These are phyloP conservation scores for Eucera pruinosa DNA, from an alignment of 2,888 invertebrate species.

Conservation along the genomic window DNA sequence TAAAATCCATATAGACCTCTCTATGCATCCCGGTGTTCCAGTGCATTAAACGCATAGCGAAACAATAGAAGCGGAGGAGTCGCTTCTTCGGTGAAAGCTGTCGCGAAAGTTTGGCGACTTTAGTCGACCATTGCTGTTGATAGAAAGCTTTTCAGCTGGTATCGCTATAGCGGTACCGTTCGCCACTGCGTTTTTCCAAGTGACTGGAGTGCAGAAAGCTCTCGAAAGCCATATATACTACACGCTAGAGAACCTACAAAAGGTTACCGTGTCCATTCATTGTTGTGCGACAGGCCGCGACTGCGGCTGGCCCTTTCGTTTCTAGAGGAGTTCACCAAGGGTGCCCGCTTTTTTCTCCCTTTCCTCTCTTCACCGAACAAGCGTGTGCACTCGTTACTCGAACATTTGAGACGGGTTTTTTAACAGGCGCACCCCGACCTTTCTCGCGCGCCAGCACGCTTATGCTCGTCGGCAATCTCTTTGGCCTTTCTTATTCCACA, in stretches of 20 bases:
- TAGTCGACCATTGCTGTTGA: not conserved
- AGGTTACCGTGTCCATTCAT: constrained; percentile 60
- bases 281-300: constrained; percentile 45
- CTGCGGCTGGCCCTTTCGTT: constrained; percentile 31
- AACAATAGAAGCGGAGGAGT: constrained; percentile 30
- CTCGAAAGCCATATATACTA: constrained; percentile 56
- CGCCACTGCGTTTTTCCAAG: constrained; percentile 50
- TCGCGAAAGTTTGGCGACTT: constrained; percentile 46
- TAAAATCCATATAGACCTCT: constrained; percentile 2
- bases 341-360: constrained; percentile 3
- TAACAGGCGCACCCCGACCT: constrained; percentile 29
- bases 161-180: constrained; percentile 19
- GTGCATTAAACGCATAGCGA: constrained; percentile 7
- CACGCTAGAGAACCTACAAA: constrained; percentile 54
- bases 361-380: constrained; percentile 8
- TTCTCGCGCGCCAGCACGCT: not conserved
- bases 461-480: constrained; percentile 10
- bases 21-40: not conserved
- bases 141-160: constrained; percentile 37
- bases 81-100: constrained; percentile 48
- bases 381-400: constrained; percentile 28
- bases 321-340: constrained; percentile 49
- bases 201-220: constrained; percentile 54
- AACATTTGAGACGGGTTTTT: constrained; percentile 55
- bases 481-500: constrained; percentile 42